These are phyloP conservation scores for Neofelis nebulosa DNA, from an alignment of 2,113 vertebrate genomes.

Conservation along the genomic window DNA sequence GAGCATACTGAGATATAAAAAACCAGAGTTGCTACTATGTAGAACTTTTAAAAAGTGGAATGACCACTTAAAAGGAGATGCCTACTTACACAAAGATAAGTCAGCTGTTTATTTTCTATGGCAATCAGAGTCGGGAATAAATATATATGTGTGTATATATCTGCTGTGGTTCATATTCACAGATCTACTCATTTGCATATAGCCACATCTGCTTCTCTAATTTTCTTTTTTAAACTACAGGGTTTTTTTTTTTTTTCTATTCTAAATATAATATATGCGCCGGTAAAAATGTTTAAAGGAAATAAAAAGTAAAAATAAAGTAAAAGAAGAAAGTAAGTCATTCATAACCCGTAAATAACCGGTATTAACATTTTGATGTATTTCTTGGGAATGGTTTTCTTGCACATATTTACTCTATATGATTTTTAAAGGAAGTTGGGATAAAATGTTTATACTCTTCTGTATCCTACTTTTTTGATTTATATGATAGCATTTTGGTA, in stretches of 20 bases:
- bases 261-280: constrained; percentile 62
- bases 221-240: constrained; percentile 62
- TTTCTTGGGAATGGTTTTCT: constrained; percentile 17
- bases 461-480: constrained; percentile 13
- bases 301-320: constrained; percentile 55
- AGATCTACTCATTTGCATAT: constrained; percentile 47
- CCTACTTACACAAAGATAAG: background rate
- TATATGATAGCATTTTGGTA: background rate
- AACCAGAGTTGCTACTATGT: background rate
- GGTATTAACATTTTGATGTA: constrained; percentile 2
- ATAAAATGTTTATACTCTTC: constrained; percentile 1
- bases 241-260: constrained; percentile 4
- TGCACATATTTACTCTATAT: background rate
- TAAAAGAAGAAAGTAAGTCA: constrained; percentile 48
- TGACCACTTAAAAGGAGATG: constrained; percentile 11
- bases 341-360: constrained; percentile 44
- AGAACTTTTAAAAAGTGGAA: constrained; percentile 37
- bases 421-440: constrained; percentile 26
- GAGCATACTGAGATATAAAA: constrained; percentile 1
- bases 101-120: constrained; percentile 1
- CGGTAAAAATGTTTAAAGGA: constrained; percentile 45
- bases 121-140: background rate
- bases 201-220: constrained; percentile 47
- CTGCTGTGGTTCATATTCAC: background rate
- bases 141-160: background rate